These are phyloP conservation scores for Bergia puertoricense DNA, from an alignment of 92 coral and sea anemone species.

Conservation along the genomic window DNA sequence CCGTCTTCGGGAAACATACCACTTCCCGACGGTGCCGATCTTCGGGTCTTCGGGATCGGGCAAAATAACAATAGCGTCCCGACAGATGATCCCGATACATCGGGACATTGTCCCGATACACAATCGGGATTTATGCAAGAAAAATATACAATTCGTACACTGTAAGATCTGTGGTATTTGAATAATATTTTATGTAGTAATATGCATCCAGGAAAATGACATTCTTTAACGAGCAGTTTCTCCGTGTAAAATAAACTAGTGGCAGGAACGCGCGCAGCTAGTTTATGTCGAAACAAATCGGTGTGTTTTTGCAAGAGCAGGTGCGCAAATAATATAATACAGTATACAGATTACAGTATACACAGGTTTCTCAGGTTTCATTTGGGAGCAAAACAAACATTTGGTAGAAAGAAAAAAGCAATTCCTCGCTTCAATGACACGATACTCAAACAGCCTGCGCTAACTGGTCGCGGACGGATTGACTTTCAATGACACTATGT, in stretches of 20 bases:
- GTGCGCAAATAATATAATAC: slow-evolving; percentile 17
- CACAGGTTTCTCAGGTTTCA: slow-evolving; percentile 26
- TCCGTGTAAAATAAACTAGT: slow-evolving; percentile 28
- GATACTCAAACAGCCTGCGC: slow-evolving; percentile 12
- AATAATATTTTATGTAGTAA: slow-evolving; percentile 19
- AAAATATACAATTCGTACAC: slow-evolving; percentile 13
- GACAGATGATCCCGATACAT: slow-evolving; percentile 25
- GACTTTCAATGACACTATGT: slow-evolving; percentile 6
- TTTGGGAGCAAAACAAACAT: slow-evolving; percentile 26
- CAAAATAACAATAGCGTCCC: too few species aligned
- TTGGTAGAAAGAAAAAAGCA: slow-evolving; percentile 6
- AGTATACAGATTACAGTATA: slow-evolving; percentile 8
- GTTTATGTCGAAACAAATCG: slow-evolving; percentile 17
- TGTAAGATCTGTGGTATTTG: slow-evolving; percentile 28
- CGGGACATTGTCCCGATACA: slow-evolving; percentile 12
- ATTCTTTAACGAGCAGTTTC: slow-evolving; percentile 6
- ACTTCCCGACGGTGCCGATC: too few species aligned
- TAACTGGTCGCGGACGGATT: slow-evolving; percentile 13
- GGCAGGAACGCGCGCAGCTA: slow-evolving; percentile 33
- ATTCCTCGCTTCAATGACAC: slow-evolving; percentile 12
- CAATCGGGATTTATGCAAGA: slow-evolving; percentile 33
- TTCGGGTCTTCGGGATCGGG: too few species aligned
- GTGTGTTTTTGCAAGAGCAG: slow-evolving; percentile 31
- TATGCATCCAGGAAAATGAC: slow-evolving; percentile 32
- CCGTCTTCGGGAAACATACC: too few species aligned